Conservation (phyloP, 2,888 invertebrate genomes). For the Drosophila sordidula region DNA sequence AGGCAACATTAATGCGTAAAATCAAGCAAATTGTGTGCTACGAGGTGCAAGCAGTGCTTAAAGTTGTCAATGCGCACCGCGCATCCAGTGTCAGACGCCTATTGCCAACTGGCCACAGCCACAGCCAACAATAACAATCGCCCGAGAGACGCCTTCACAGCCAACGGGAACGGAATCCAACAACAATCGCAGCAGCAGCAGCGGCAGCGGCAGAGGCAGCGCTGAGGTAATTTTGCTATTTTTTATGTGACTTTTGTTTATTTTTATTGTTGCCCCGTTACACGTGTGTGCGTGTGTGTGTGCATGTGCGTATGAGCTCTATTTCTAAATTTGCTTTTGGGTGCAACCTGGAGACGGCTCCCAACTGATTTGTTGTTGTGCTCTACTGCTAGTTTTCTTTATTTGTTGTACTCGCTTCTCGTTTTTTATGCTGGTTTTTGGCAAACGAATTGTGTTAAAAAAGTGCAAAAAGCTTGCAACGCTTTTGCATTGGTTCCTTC, state of each 20-base stretch:
- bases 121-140: slow-evolving; percentile 66
- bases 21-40: slow-evolving; percentile 25
- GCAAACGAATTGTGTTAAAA: slow-evolving; percentile 20
- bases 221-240: slow-evolving; percentile 78
- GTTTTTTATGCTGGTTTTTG: slow-evolving; percentile 21
- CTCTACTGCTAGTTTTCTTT: slow-evolving; percentile 16
- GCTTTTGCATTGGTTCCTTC: slow-evolving; percentile 19
- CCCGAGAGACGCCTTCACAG: slow-evolving; percentile 47
- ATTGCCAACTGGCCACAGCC: slow-evolving; percentile 44
- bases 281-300: slow-evolving; percentile 36
- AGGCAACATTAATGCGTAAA: slow-evolving; percentile 37
- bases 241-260: slow-evolving; percentile 71
- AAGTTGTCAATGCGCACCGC: slow-evolving; percentile 31
- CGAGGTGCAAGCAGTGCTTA: slow-evolving; percentile 52
- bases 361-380: slow-evolving; percentile 9
- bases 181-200: slow-evolving; percentile 48
- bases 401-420: slow-evolving; percentile 12
- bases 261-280: slow-evolving; percentile 56
- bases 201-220: slow-evolving; percentile 41
- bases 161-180: slow-evolving; percentile 53
- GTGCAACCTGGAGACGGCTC: slow-evolving; percentile 57
- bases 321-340: slow-evolving; percentile 55
- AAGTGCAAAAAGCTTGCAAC: slow-evolving; percentile 18
- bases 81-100: slow-evolving; percentile 24
- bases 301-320: slow-evolving; percentile 36